These are phyloP conservation scores for Flexamia atlantica DNA, from an alignment of 2,888 invertebrate species.

Conservation along the genomic window DNA sequence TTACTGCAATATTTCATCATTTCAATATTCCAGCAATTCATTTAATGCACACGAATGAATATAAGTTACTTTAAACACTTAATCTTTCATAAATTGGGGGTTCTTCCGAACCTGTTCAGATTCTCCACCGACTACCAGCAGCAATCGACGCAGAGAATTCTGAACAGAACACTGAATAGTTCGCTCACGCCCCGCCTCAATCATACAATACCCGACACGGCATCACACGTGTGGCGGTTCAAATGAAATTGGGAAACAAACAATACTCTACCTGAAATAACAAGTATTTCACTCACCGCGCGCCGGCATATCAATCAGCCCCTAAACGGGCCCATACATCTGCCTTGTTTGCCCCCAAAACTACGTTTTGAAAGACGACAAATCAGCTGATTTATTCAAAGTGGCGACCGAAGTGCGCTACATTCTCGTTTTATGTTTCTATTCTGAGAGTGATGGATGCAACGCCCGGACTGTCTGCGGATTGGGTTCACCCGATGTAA, in stretches of 20 bases:
- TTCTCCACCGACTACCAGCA: too few species aligned
- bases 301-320: constrained; percentile 41
- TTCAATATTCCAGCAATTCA: too few species aligned
- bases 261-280: constrained; percentile 54
- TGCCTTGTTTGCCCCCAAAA: neutral
- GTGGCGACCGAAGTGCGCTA: neutral
- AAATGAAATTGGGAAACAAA: constrained; percentile 50
- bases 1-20: too few species aligned
- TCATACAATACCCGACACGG: neutral
- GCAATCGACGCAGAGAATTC: too few species aligned
- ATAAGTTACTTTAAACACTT: too few species aligned
- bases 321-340: neutral
- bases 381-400: constrained; percentile 38
- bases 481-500: constrained; percentile 19
- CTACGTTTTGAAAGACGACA: neutral
- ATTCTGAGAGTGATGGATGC: constrained; percentile 24
- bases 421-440: constrained; percentile 37
- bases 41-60: too few species aligned
- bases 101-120: too few species aligned
- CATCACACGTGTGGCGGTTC: constrained; percentile 34
- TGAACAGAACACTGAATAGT: neutral
- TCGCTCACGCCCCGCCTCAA: constrained; percentile 22
- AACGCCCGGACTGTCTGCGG: neutral
- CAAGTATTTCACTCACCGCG: constrained; percentile 30
- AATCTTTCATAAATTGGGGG: too few species aligned